Conservation (phyloP, 2,888 invertebrate species). For the Gymnosoma rotundatum region DNA sequence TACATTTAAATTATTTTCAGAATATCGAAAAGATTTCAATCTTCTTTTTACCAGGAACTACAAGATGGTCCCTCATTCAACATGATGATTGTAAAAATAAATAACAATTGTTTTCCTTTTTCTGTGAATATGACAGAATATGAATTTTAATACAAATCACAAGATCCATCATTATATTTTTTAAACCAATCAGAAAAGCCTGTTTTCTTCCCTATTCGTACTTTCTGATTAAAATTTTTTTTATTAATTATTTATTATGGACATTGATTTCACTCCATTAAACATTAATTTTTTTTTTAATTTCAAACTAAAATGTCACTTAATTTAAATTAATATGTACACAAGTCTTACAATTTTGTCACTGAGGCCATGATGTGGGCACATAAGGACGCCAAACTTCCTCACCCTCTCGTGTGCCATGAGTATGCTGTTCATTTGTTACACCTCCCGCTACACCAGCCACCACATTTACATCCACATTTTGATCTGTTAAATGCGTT, state of each 20-base stretch:
- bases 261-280: constrained; percentile 16
- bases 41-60: too few species aligned
- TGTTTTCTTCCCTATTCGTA: neutral
- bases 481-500: constrained; percentile 71
- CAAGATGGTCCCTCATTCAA: too few species aligned
- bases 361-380: constrained; percentile 66
- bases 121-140: too few species aligned
- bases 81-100: too few species aligned
- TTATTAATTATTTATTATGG: neutral
- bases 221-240: neutral
- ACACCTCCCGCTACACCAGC: constrained; percentile 61
- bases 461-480: constrained; percentile 72
- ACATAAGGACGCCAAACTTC: constrained; percentile 89
- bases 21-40: too few species aligned
- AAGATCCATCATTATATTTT: too few species aligned
- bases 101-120: too few species aligned
- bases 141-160: too few species aligned
- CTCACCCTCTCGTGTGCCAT: constrained; percentile 64
- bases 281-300: neutral
- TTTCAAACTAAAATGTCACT: constrained; percentile 33
- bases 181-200: too few species aligned
- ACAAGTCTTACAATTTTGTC: constrained; percentile 70
- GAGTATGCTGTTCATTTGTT: constrained; percentile 79
- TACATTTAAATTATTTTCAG: too few species aligned
- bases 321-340: constrained; percentile 70